Evolutionary conservation across 2,888 invertebrate species (phyloP), one percentile per base, ranked within the genome.

Genomic region (Papilio protenor): DNA sequence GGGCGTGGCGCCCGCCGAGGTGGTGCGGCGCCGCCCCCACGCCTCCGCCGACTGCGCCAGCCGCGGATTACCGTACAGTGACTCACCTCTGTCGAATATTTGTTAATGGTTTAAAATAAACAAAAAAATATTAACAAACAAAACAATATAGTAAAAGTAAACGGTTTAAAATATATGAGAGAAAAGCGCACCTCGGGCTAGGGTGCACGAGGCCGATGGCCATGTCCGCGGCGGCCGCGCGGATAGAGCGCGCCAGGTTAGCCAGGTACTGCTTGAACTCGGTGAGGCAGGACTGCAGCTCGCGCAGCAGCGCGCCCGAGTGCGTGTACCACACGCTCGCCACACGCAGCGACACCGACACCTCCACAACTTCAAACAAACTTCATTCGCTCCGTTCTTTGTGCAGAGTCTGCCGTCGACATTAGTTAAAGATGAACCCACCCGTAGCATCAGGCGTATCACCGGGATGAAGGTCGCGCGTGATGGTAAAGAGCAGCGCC

Each of bases 261-360:
- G 97, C 96, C 83, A 97, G 94, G 92, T 98, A 98, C 88, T 98
- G 97, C 88, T 98, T 97, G 91, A 99, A 98, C 92, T 98, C 98
- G 18, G 97, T 97, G 16, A 98, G 97, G 90, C 99, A 99, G 59
- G 97, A 97, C 84, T 97, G 97, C 79, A 99, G 94, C 90, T 99
- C 99, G 52, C 96, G 96, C 76, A 99, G 95, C 87, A 99, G 96
- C 82, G 97, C 96, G 0, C 98, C 97, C 75, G 98, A 98, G 92
- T 99, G 99, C 5, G 98, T 98, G 94, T 99, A 99, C 96, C 98
- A 98, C 78, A 99, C 97, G 57, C 98, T 98, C 1, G 98, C 98
- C 96, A 98, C 97, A 86, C 96, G 95, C 82, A 97, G 86, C 57
- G 81, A 77, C 82, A 92, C 91, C 1, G 73, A 16, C 77, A 88